Base-by-base conservation (phyloP, 2,888 invertebrate species). In the Hydrotaea diabolus region DNA sequence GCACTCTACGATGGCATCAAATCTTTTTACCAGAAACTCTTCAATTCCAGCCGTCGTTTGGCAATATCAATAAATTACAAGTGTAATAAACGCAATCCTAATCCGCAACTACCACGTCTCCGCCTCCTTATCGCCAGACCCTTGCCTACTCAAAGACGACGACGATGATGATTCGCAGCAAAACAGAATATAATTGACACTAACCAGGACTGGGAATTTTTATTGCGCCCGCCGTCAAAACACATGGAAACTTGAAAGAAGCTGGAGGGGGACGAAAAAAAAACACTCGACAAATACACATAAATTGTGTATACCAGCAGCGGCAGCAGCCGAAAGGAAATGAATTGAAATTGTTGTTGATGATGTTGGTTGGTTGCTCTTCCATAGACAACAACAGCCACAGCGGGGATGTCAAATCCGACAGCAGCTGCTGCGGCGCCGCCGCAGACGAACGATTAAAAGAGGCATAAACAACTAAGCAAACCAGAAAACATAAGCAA, bases 141-240 rank as follows among this genome's bases (percentile, higher is more conserved):
- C n/a, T n/a, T n/a, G n/a, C n/a, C n/a, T n/a, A n/a, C n/a, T n/a
- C n/a, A n/a, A n/a, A n/a, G n/a, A n/a, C n/a, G n/a, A n/a, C n/a
- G n/a, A n/a, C n/a, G n/a, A n/a, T n/a, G 36, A 64, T 66, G 66
- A 46, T 69, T 23, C 69, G 46, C 31, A 46, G 69, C 46, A 75
- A 71, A 79, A 23, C 75, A 75, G 55, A 57, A 17, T 39, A 53
- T 78, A 81, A 78, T 84, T 84, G 78, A 78, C 77, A 84, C 64
- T 78, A 81, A 80, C 72, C 80, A 76, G 72, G 66, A 84, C 21
- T 23, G 31, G 75, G 55, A 57, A 43, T 23, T 49, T 31, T 77
- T 74, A 72, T 64, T 17, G 26, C 55, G 31, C 31, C 31, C 31
- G 57, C 75, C 64, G 55, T 72, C 23, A 39, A 49, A 19, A 43